Evolutionary conservation across 53 echinoderm and acorn worm genomes (phyloP), one percentile per base, ranked within the genome.

Genomic region (Apostichopus leukothele): DNA sequence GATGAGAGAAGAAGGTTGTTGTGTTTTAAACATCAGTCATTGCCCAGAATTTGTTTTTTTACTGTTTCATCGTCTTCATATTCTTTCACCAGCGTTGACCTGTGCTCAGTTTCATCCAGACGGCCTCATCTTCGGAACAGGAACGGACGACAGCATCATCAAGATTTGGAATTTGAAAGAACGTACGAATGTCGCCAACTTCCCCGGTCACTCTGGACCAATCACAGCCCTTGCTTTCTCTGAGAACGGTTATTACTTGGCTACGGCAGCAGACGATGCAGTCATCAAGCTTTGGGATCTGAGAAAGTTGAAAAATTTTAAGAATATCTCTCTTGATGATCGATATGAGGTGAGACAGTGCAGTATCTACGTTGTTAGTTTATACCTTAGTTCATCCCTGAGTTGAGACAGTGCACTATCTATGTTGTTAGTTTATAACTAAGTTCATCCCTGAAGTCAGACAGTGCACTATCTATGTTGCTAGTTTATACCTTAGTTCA

Each of bases 161-260:
- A 97, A 97, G 89, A 97, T 97, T 87, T 97, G 98, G 98, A 95
- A 97, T 88, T 86, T 97, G 89, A 97, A 97, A 78, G 98, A 97
- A 74, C 93, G 98, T 8, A 95, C 95, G 75, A 97, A 97, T 63
- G 98, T 97, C 77, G 95, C 95, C 77, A 97, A 95, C 90, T 97
- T 97, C 90, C 98, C 98, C 9, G 98, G 98, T 50, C 98, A 97
- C 88, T 97, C 98, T n/a, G 98, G 98, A 59, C 98, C 98, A 10
- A 95, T 97, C 91, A 95, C 98, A 1, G 98, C 98, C 13, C 90
- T 97, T 83, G 92, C 98, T 9, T 97, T 97, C 94, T 97, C 98
- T 1, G 98, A 97, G 92, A 97, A 97, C 60, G 98, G 98, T 63
- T 97, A 97, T 93, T 97, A 97, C 92, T 92, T 97, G 89, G 98